Base-by-base conservation (phyloP, 2,113 vertebrate species). In the Vulpes vulpes region DNA sequence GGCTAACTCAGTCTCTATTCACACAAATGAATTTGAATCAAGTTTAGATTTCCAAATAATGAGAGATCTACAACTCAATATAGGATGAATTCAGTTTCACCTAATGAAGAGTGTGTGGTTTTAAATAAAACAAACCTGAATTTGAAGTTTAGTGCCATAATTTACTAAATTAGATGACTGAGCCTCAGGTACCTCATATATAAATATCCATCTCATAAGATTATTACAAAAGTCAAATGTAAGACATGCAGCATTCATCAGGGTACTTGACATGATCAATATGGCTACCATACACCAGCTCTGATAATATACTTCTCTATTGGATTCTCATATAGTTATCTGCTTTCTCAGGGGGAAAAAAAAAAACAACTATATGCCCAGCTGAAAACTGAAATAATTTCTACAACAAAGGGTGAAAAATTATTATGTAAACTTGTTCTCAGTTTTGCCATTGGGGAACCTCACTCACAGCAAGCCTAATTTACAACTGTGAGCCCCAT, bases 11-110 rank as follows among this genome's bases (percentile, higher is more conserved):
- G 89, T 82, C 93, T 78, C 59, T 43, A 67, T 78, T 96, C 89
- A 95, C 30, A 67, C 85, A 94, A 82, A 96, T 82, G 20, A 79
- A 94, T 67, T 67, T 86, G 96, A 89, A 65, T 78, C 55, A 82
- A 96, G 65, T 94, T 96, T 88, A 65, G 11, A 95, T 82, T 97
- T 92, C 81, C 83, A 94, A 97, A 96, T 83, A 90, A 53, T 86
- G 78, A 83, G 78, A 96, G 57, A 93, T 81, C 27, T 85, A 71
- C 62, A 87, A 82, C 38, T 91, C 91, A 91, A 89, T 86, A 82
- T 88, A 91, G 53, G 51, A 73, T 88, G 20, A 93, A 82, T 96
- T 93, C 85, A 93, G 71, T 35, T 85, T 88, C 20, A 67, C 19
- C 14, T 55, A 91, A 97, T 43, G 38, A 95, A 84, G 60, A 87